Evolutionary conservation across 2,113 vertebrate species (phyloP).

Genomic region (Myrmophylax atrothorax): DNA sequence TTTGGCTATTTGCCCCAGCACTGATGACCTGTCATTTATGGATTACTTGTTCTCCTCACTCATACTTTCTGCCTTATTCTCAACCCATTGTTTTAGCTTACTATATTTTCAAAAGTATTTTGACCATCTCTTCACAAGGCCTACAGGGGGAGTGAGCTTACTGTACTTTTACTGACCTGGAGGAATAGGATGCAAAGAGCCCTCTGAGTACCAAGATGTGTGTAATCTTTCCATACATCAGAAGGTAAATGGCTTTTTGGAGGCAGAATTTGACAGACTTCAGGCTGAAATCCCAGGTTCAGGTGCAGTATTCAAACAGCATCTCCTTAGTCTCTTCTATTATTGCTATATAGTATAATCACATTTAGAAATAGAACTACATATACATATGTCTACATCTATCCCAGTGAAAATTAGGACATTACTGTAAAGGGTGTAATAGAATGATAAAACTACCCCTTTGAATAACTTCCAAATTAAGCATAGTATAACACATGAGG

Average conservation of each 20-base stretch:
- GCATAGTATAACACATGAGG: background rate
- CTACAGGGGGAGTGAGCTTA: background rate
- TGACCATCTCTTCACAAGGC: background rate
- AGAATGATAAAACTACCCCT: background rate
- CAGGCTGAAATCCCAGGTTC: background rate
- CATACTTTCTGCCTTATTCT: background rate
- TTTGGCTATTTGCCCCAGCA: background rate
- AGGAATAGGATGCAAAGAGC: background rate
- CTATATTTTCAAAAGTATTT: background rate
- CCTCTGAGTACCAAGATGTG: accelerated
- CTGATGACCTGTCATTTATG: background rate
- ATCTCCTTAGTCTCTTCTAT: background rate
- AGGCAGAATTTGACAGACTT: background rate
- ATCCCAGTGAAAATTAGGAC: background rate
- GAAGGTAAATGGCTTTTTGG: background rate
- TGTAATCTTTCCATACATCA: background rate
- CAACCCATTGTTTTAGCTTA: background rate
- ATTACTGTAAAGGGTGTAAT: background rate
- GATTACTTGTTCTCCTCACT: background rate
- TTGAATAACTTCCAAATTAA: background rate
- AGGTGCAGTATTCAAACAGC: background rate
- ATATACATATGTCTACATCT: background rate
- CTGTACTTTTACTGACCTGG: background rate
- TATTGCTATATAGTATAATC: background rate
- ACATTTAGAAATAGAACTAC: background rate